Percentiles rank a stretch among this genome's conserved stretches.
Conservation (phyloP, 1,140 invertebrate genomes). For the Ericerus pela region DNA sequence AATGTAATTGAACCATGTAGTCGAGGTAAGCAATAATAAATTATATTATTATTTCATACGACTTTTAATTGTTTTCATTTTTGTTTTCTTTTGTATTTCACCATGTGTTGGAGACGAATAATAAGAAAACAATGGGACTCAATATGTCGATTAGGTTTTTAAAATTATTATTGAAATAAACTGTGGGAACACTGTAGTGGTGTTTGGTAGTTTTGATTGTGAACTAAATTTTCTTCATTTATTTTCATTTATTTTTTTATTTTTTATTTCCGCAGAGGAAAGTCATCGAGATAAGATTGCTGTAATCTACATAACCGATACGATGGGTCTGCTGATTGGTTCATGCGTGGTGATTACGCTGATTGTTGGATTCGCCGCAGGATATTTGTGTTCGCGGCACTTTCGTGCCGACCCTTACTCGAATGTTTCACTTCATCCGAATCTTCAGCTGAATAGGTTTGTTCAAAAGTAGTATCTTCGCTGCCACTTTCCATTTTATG, state of each 20-base stretch:
- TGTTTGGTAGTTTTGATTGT: too few species aligned
- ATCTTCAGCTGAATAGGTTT: slow-evolving; percentile 41
- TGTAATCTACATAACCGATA: slow-evolving; percentile 62
- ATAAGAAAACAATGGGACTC: too few species aligned
- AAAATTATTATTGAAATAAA: neutral
- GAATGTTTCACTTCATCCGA: slow-evolving; percentile 54
- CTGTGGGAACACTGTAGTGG: neutral
- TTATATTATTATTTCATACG: too few species aligned
- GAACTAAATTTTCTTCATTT: too few species aligned
- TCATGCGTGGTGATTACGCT: slow-evolving; percentile 62
- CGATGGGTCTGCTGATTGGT: slow-evolving; percentile 58
- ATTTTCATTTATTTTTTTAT: slow-evolving; percentile 1
- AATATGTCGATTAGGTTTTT: too few species aligned
- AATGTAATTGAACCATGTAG: too few species aligned
- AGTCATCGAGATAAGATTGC: slow-evolving; percentile 32
- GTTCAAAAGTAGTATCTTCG: slow-evolving; percentile 14
- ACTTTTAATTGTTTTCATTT: too few species aligned
- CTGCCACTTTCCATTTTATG: too few species aligned
- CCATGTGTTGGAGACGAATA: too few species aligned
- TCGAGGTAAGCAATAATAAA: too few species aligned
- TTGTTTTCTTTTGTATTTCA: too few species aligned
- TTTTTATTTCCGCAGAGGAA: slow-evolving; percentile 30
- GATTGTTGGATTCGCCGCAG: slow-evolving; percentile 64
- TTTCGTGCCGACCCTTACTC: slow-evolving; percentile 51
- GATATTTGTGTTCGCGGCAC: slow-evolving; percentile 63